Evolutionary conservation across 2,888 invertebrate species (phyloP), one percentile per base, ranked within the genome.

Genomic region (Archaeoteleia sp.): DNA sequence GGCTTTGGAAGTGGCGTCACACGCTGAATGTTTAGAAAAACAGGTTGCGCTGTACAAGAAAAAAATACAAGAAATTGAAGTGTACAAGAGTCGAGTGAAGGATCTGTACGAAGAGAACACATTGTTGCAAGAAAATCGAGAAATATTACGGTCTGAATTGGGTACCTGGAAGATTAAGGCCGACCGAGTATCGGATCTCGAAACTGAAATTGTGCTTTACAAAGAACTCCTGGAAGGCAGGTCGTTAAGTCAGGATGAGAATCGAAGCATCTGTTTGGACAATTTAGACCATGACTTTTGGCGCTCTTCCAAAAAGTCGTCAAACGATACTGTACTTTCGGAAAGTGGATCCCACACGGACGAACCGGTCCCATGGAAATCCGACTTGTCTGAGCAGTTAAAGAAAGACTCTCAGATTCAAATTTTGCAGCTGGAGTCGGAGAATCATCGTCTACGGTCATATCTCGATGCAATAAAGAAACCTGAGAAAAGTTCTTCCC

Each of bases 131-230:
- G 95, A 96, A 85, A 95, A 95, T 23, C 91, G 93, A 79, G 92
- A 93, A 78, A 93, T 95, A 87, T 86, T 97, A 46, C 96, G 96
- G 84, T 92, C 95, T 77, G 95, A 96, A 85, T 83, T 96, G 62
- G 90, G 90, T 67, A 89, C 91, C 71, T 92, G 93, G 13, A 88
- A 94, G 67, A 93, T 92, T 77, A 88, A 94, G 57, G 91, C 93
- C 0, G 95, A 95, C 74, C 93, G 93, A 76, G 91, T 93, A 42
- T 87, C 93, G 48, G 90, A 93, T 55, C 86, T 96, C 71, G 95
- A 96, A 86, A 91, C 92, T 1, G 93, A 95, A 75, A 89, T 96
- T 78, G 88, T 94, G 17, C 90, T 91, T 78, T 89, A 91, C 77
- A 93, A 94, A 79, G 91, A 95, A 78, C 92, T 91, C 78, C 89